A percentile compares a stretch with the other conserved stretches of the same genome.
Evolutionary conservation across 2,888 invertebrate species (phyloP).

Genomic region (Corythucha ciliata): DNA sequence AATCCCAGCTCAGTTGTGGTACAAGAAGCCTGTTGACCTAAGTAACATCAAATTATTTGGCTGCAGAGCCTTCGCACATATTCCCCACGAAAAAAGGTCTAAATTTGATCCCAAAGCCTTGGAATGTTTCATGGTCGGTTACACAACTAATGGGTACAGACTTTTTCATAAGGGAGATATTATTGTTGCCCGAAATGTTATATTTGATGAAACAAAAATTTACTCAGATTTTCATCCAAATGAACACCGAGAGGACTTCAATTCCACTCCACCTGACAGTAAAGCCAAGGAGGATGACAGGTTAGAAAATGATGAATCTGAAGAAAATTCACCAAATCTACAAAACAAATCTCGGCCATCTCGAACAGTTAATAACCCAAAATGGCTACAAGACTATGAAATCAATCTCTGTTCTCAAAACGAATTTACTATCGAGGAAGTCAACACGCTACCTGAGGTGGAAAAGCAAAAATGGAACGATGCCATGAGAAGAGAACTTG

Average conservation of each 20-base stretch:
- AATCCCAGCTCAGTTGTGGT: constrained; percentile 14
- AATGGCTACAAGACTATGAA: constrained; percentile 10
- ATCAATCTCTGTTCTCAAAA: not conserved
- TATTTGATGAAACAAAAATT: constrained; percentile 11
- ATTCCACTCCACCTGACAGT: no score
- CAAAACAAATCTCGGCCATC: not conserved
- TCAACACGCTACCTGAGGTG: not conserved
- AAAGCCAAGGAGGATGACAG: not conserved
- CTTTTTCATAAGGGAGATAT: not conserved
- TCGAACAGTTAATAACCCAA: not conserved
- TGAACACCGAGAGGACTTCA: no score
- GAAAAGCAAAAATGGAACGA: constrained; percentile 27
- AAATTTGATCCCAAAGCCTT: constrained; percentile 17
- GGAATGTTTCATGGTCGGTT: constrained; percentile 14
- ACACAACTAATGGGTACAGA: constrained; percentile 2
- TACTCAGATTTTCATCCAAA: constrained; percentile 1
- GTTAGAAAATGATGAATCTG: not conserved
- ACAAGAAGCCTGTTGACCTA: not conserved
- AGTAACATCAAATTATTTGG: constrained; percentile 7
- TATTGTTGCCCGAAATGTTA: constrained; percentile 3
- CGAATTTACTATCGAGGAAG: constrained; percentile 1
- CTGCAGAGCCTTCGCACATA: constrained; percentile 4
- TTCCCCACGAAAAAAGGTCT: constrained; percentile 11
- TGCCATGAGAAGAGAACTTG: constrained; percentile 34
- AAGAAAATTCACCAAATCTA: not conserved